Percentiles rank a stretch among this genome's conserved stretches.
Evolutionary conservation across 2,113 vertebrate genomes (phyloP).

Genomic region (Hipposideros armiger): DNA sequence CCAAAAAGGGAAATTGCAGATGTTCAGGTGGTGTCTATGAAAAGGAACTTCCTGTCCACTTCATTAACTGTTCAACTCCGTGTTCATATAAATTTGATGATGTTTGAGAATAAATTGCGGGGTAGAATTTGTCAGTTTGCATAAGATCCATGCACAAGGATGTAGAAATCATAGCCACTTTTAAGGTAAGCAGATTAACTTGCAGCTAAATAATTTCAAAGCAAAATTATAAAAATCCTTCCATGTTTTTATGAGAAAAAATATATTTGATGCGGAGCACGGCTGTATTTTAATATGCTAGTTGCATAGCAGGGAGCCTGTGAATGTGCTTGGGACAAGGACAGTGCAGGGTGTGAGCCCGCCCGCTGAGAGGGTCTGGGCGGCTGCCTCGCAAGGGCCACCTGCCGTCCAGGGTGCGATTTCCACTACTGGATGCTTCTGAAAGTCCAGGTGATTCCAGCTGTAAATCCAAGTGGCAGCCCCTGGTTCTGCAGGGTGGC

Average conservation of each 20-base stretch:
- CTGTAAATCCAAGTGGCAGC: too few relatives aligned
- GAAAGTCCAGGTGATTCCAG: too few relatives aligned
- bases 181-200: not conserved
- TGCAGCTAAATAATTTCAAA: not conserved
- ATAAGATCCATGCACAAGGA: accelerated
- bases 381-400: too few relatives aligned
- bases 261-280: accelerated
- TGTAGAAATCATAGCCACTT: not conserved
- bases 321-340: not conserved
- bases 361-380: not conserved
- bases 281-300: too few relatives aligned
- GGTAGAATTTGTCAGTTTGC: too few relatives aligned
- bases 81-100: accelerated
- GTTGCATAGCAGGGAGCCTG: accelerated
- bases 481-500: too few relatives aligned
- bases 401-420: too few relatives aligned
- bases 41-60: not conserved
- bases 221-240: not conserved
- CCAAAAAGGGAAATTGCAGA: too few relatives aligned
- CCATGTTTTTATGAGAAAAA: not conserved
- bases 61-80: accelerated
- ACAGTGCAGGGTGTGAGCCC: not conserved
- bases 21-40: accelerated
- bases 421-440: too few relatives aligned
- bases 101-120: accelerated